Evolutionary conservation across 2,888 invertebrate species (phyloP), one percentile per base, ranked within the genome.

Genomic region (Sinelater perroti): DNA sequence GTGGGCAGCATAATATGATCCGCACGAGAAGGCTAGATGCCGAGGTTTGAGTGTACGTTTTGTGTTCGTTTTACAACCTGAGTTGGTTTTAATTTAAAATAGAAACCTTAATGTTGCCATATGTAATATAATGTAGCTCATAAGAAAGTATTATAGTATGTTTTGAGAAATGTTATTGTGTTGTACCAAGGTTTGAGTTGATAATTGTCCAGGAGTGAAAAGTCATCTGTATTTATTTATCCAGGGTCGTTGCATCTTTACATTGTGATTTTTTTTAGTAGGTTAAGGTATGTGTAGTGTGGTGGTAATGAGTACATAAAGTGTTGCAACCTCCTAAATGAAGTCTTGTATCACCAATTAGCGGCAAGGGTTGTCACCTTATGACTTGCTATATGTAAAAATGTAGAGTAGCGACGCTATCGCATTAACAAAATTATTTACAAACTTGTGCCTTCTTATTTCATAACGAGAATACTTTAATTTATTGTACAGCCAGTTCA

Each of bases 381-480:
- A 53, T 53, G 30, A 46, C 18, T 46, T 31, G 11, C 26, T 55
- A 24, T 56, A 31, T 38, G 30, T 40, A 49, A 56, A 46, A 40
- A 24, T 31, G 49, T 42, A 56, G 42, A 38, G 21, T 56, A 56
- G 42, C 49, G 49, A 49, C 42, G 40, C 26, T 49, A 49, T 38
- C 31, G 38, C 31, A 49, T 44, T 53, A 53, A 53, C 52, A 53
- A 35, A 28, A 47, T 54, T 46, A 30, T 54, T 54, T 46, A 47
- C 20, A 30, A 54, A 47, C 47, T 54, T 54, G 54, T 54, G 54
- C 54, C 54, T 54, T 54, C 38, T 38, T 54, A 47, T 54, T 54
- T 54, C 42, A 28, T 47, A 54, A 46, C 35, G 6, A 3, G 11
- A n/a, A n/a, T 11, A 38, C 11, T 38, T 38, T 6, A 20, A 20